phyloP scores from a whole-genome alignment of 1,140 invertebrate species.

The Antheraea pernyi region DNA sequence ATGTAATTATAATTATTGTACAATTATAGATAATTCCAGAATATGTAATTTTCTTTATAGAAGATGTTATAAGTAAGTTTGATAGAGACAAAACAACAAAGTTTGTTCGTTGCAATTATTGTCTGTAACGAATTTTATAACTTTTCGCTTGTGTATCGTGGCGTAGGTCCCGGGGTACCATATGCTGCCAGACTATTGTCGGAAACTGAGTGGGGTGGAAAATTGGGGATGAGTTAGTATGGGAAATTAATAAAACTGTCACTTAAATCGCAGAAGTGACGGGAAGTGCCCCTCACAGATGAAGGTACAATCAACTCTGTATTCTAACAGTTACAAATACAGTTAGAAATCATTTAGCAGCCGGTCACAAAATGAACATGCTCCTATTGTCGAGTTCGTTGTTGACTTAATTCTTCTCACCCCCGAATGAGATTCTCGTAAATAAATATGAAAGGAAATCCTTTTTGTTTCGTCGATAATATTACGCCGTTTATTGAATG shows the following conservation, averaged over 20 bases:
- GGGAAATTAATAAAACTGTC: conserved; percentile 88
- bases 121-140: conserved; percentile 17
- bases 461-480: conserved; percentile 5
- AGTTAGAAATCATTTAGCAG: conserved; percentile 7
- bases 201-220: conserved; percentile 66
- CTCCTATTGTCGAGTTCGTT: conserved; percentile 63
- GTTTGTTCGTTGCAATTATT: background rate
- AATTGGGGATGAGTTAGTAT: conserved; percentile 74
- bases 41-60: no score
- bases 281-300: conserved; percentile 50
- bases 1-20: background rate
- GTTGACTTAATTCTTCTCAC: conserved; percentile 71
- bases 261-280: conserved; percentile 81
- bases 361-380: conserved; percentile 37
- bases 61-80: background rate
- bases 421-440: conserved; percentile 58
- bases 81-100: background rate
- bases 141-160: background rate
- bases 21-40: background rate
- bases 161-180: conserved; percentile 42
- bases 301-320: conserved; percentile 34
- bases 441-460: conserved; percentile 61
- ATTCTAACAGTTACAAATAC: conserved; percentile 30
- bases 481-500: conserved; percentile 1
- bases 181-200: conserved; percentile 60